Evolutionary conservation across 2,113 vertebrate species (phyloP), one percentile per base, ranked within the genome.

Genomic region (Pungitius pungitius): DNA sequence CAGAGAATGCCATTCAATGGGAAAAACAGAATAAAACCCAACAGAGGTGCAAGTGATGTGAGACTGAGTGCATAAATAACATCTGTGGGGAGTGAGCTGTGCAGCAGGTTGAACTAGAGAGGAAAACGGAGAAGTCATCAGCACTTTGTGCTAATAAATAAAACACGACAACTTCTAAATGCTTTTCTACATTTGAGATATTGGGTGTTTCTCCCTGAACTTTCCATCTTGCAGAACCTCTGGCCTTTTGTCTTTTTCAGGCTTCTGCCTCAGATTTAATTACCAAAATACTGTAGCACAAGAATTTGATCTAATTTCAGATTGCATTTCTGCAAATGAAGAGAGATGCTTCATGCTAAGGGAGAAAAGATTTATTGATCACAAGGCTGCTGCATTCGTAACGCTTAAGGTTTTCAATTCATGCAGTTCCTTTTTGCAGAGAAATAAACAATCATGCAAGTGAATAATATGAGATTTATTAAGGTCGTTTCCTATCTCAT

Each of bases 301-400:
- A 33, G 51, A 51, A 26, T 81, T 47, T 69, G 43, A 75, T 54
- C n/a, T 22, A 45, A 65, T 70, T 59, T 70, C 45, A 45, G 54
- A 37, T 70, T 39, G 30, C 47, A 40, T 27, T 71, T 27, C n/a
- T 20, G 17, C 33, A 69, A 70, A 59, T 54, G 37, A 54, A 65
- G 59, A 69, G 26, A 37, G 35, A 69, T 43, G 57, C 35, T 35
- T 56, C 56, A 24, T 20, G 18, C n/a, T 67, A 13, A 5, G 52
- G 14, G 37, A 24, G 30, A 57, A 18, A 3, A 6, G 20, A 15
- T 47, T 39, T 26, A 62, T 73, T 73, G 22, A 30, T 37, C 27
- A 65, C 59, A 39, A 40, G 12, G n/a, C 12, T 1, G 37, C n/a
- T 26, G 33, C 8, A n/a, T 45, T 69, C 20, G 26, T 63, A 18